Percentiles rank a stretch among this genome's conserved stretches.
phyloP scores from a whole-genome alignment of 2,797 vertebrate genomes.

The Euthynnus affinis region DNA sequence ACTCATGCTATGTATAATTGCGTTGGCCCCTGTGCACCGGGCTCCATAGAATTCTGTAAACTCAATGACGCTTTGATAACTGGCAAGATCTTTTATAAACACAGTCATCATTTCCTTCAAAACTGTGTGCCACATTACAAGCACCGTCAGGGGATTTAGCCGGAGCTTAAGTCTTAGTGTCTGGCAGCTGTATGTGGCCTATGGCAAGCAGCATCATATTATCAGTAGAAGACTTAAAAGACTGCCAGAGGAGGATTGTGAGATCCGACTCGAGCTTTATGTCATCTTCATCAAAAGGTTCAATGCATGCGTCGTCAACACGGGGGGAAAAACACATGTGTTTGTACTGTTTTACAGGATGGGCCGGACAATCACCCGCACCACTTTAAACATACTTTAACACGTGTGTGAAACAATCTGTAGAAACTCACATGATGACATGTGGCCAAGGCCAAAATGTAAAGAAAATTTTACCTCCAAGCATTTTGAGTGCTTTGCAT shows the following conservation, averaged over 20 bases:
- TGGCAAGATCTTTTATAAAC: constrained; percentile 65
- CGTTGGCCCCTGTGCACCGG: constrained; percentile 23
- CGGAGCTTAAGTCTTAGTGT: constrained; percentile 70
- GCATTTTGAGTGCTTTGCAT: constrained; percentile 55
- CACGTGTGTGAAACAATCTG: constrained; percentile 39
- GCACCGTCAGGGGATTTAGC: constrained; percentile 74
- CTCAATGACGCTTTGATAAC: constrained; percentile 56
- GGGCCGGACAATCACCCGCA: constrained; percentile 32
- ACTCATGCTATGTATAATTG: constrained; percentile 22
- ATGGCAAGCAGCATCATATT: constrained; percentile 69
- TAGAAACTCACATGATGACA: constrained; percentile 23
- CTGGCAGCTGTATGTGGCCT: constrained; percentile 76
- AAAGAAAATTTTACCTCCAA: constrained; percentile 30
- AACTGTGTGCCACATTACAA: constrained; percentile 74
- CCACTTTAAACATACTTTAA: constrained; percentile 17
- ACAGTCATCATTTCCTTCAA: constrained; percentile 66
- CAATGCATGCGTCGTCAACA: constrained; percentile 55
- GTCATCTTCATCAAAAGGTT: constrained; percentile 61
- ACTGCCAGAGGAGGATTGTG: constrained; percentile 60
- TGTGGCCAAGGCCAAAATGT: constrained; percentile 10
- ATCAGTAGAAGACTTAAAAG: constrained; percentile 62
- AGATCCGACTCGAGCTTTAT: constrained; percentile 67
- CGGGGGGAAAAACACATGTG: neutral
- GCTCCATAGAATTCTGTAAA: constrained; percentile 38
- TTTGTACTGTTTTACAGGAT: constrained; percentile 30